Percentiles rank a stretch among this genome's conserved stretches.
Evolutionary conservation across 2,113 vertebrate genomes (phyloP).

Genomic region (Sebastes schlegelii): DNA sequence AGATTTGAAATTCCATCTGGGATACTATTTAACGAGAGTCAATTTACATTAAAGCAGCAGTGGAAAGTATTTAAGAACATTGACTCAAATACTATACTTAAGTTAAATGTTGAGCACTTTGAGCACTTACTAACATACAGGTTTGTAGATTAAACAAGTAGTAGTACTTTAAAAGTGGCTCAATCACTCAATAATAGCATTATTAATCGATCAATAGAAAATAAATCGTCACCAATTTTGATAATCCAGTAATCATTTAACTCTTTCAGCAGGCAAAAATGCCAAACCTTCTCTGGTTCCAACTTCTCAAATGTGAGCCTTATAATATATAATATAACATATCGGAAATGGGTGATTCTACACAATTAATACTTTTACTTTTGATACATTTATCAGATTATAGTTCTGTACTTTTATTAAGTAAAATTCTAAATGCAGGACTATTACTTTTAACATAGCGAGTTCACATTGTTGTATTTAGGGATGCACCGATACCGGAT

Average conservation of each 20-base stretch:
- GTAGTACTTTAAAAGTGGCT: no score
- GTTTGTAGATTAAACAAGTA: background rate
- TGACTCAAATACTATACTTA: background rate
- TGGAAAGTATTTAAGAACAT: background rate
- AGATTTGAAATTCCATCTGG: conserved; percentile 7
- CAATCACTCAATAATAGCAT: background rate
- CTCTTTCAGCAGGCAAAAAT: background rate
- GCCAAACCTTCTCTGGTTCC: background rate
- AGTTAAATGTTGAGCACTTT: background rate
- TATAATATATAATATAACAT: background rate
- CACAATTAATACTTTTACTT: background rate
- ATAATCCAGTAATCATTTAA: no score
- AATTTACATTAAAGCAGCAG: background rate
- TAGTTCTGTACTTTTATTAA: background rate
- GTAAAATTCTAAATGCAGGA: background rate
- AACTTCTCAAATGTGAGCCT: background rate
- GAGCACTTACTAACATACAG: background rate
- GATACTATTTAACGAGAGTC: conserved; percentile 3
- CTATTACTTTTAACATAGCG: background rate
- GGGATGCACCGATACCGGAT: no score
- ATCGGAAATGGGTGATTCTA: background rate
- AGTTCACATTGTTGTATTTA: background rate
- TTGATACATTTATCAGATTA: background rate
- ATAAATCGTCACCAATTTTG: background rate
- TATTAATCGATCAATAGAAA: background rate